A percentile compares a stretch with the other conserved stretches of the same genome.
These are phyloP conservation scores for Oplegnathus fasciatus DNA, from an alignment of 2,113 vertebrate species.

Conservation along the genomic window DNA sequence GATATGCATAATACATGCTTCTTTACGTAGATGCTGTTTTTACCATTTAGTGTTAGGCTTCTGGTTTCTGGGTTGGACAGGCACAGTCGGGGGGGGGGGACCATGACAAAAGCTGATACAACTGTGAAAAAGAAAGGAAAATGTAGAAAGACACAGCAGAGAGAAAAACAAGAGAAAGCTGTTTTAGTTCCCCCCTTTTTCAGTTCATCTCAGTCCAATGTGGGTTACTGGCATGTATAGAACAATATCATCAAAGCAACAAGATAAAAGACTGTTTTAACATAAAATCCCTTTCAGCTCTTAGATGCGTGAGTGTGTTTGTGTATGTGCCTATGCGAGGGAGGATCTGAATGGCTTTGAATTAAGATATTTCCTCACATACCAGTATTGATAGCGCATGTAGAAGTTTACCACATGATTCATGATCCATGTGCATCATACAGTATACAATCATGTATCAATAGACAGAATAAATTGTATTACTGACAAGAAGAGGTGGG, in stretches of 20 bases:
- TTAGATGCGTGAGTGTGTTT: slow-evolving; percentile 9
- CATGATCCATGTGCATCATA: neutral
- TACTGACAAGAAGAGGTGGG: neutral
- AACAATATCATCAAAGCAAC: slow-evolving; percentile 42
- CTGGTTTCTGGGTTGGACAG: slow-evolving; percentile 29
- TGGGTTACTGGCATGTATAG: slow-evolving; percentile 14
- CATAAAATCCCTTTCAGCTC: slow-evolving; percentile 22
- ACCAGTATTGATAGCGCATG: neutral
- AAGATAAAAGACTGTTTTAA: slow-evolving; percentile 26
- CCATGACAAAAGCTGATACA: slow-evolving; percentile 16
- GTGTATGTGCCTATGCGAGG: neutral
- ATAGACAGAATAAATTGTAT: neutral
- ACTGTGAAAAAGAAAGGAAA: neutral
- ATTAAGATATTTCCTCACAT: slow-evolving; percentile 9
- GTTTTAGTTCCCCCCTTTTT: neutral
- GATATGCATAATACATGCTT: slow-evolving; percentile 45
- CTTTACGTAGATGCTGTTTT: slow-evolving; percentile 50
- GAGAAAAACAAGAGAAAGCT: slow-evolving; percentile 13
- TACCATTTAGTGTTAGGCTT: slow-evolving; percentile 36
- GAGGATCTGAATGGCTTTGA: neutral
- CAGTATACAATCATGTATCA: neutral
- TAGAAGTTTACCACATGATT: slow-evolving; percentile 1
- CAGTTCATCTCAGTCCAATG: slow-evolving; percentile 25
- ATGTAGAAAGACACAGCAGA: slow-evolving; percentile 7
- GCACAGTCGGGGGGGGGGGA: neutral